A percentile compares a stretch with the other conserved stretches of the same genome.
Evolutionary conservation across 2,113 vertebrate species (phyloP).

Genomic region (Hipposideros armiger): DNA sequence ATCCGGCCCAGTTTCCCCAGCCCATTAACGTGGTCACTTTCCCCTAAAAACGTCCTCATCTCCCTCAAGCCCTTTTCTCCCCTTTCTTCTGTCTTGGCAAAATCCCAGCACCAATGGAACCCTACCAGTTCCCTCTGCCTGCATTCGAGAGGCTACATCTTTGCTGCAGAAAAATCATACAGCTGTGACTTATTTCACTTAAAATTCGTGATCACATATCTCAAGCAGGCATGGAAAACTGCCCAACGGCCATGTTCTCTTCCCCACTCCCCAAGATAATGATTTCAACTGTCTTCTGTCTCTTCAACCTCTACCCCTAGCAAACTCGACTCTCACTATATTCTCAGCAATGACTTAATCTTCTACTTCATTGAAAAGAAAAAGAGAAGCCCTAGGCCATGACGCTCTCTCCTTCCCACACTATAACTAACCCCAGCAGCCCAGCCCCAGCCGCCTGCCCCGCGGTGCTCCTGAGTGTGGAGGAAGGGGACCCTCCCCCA

Average conservation of each 20-base stretch:
- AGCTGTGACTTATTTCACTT: background rate
- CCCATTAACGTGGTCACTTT: background rate
- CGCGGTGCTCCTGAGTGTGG: background rate
- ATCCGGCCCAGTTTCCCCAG: background rate
- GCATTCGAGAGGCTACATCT: background rate
- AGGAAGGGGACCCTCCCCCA: background rate
- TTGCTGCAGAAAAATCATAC: background rate
- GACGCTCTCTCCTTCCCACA: background rate
- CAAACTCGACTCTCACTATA: background rate
- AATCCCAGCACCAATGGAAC: background rate
- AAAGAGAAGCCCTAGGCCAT: background rate
- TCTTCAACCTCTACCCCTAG: background rate
- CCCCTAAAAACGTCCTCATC: background rate
- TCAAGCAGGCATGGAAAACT: conserved; percentile 11
- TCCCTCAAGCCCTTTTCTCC: background rate
- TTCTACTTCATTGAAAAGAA: background rate
- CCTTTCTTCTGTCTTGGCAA: background rate
- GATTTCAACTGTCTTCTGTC: background rate
- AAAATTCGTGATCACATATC: background rate
- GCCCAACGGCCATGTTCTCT: background rate
- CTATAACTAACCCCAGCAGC: background rate
- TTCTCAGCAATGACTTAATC: background rate
- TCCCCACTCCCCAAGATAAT: background rate
- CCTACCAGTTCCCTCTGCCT: background rate
- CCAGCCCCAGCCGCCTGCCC: background rate